A percentile compares a stretch with the other conserved stretches of the same genome.
Evolutionary conservation across 2,113 vertebrate genomes (phyloP).

Genomic region (Percopsis transmontana): DNA sequence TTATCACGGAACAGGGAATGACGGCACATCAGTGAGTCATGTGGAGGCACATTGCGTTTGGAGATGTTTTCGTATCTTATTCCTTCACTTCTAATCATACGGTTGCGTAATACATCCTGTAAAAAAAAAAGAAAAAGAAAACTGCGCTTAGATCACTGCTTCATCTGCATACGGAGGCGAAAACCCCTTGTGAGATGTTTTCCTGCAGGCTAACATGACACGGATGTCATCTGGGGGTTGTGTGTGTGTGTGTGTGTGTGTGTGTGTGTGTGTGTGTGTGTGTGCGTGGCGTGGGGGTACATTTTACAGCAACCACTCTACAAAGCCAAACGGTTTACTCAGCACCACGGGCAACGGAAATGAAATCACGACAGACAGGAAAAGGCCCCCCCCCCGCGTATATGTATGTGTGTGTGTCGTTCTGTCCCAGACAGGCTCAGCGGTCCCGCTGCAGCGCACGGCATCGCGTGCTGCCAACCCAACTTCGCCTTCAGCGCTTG

Average conservation of each 20-base stretch:
- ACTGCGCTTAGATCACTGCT: constrained; percentile 42
- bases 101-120: constrained; percentile 53
- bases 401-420: background rate
- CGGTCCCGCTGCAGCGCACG: constrained; percentile 18
- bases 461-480: constrained; percentile 38
- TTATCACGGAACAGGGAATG: constrained; percentile 42
- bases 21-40: constrained; percentile 54
- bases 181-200: constrained; percentile 26
- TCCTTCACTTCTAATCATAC: constrained; percentile 33
- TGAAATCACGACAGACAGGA: constrained; percentile 33
- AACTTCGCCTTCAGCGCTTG: constrained; percentile 63
- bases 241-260: no score
- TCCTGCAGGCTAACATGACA: constrained; percentile 33
- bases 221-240: constrained; percentile 33
- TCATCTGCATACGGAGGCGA: constrained; percentile 28
- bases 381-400: constrained; percentile 7
- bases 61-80: constrained; percentile 5
- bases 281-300: background rate
- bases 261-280: no score
- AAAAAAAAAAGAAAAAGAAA: constrained; percentile 52
- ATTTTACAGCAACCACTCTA: constrained; percentile 29
- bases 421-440: constrained; percentile 27
- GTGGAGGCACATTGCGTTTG: constrained; percentile 43
- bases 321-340: constrained; percentile 41
- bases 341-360: constrained; percentile 36